Conservation (phyloP, 2,113 vertebrate genomes). For the Budorcas taxicolor region DNA sequence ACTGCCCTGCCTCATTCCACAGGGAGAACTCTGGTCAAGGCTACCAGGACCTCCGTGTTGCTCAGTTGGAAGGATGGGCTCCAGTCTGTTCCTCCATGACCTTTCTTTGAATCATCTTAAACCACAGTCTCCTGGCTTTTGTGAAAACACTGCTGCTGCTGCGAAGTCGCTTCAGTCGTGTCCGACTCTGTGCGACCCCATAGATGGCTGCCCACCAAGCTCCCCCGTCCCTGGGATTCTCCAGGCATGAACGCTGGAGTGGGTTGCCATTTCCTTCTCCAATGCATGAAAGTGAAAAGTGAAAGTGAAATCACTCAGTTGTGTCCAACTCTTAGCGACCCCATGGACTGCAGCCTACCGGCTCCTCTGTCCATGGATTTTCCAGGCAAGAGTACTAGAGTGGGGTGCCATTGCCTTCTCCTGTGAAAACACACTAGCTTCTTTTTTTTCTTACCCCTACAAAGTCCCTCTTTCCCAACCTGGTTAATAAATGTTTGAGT, state of each 20-base stretch:
- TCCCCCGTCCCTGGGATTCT: no score
- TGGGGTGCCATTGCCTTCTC: no score
- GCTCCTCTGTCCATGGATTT: no score
- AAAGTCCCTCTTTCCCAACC: not conserved
- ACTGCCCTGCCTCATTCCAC: not conserved
- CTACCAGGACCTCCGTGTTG: not conserved
- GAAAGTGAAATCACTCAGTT: no score
- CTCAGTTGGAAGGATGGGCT: not conserved
- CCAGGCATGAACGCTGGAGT: no score
- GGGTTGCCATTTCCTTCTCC: no score
- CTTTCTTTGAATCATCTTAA: not conserved
- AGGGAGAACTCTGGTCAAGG: not conserved
- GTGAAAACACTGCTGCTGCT: not conserved
- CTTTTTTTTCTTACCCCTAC: not conserved
- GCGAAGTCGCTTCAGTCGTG: no score
- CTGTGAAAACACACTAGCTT: not conserved
- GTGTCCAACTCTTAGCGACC: accelerated
- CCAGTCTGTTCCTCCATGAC: not conserved
- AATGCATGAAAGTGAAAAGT: no score
- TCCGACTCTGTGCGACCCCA: no score
- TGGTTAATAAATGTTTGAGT: not conserved
- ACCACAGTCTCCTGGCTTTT: not conserved
- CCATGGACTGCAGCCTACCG: no score
- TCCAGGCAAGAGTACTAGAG: no score
- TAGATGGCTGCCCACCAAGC: no score